phyloP scores from a whole-genome alignment of 2,888 invertebrate species.

The Phanerotoma sp. region DNA sequence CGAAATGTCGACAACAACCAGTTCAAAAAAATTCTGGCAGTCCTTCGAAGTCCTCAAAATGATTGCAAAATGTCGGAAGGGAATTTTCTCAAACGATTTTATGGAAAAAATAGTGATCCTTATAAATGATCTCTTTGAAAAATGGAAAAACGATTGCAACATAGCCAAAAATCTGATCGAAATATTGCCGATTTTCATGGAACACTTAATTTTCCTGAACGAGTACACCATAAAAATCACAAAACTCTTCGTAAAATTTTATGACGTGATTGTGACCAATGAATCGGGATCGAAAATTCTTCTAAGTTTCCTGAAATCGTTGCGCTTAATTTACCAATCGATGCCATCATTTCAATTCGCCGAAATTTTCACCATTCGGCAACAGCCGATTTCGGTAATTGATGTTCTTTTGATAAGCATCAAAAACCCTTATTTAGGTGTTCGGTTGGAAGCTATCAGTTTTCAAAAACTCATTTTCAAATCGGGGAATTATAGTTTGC shows the following conservation, averaged over 20 bases:
- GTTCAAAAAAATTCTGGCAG: conserved; percentile 41
- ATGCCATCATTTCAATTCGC: too few relatives aligned
- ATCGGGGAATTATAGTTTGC: too few relatives aligned
- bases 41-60: conserved; percentile 49
- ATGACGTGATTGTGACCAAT: conserved; percentile 26
- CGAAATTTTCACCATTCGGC: conserved; percentile 44
- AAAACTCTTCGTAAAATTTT: background rate
- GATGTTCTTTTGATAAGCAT: conserved; percentile 38
- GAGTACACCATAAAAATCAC: background rate
- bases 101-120: conserved; percentile 45
- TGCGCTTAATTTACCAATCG: too few relatives aligned
- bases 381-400: conserved; percentile 28
- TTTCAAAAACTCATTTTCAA: too few relatives aligned
- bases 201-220: background rate
- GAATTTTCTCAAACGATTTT: conserved; percentile 38
- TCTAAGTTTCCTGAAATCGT: conserved; percentile 54
- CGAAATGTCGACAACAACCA: conserved; percentile 37
- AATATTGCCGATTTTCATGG: conserved; percentile 44
- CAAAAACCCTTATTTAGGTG: too few relatives aligned
- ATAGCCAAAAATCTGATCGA: conserved; percentile 49
- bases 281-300: conserved; percentile 54
- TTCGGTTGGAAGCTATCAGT: too few relatives aligned
- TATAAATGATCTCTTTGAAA: conserved; percentile 45
- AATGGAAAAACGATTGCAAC: conserved; percentile 47
- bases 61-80: conserved; percentile 39